Conservation (phyloP, 2,113 vertebrate genomes). For the Antidorcas marsupialis region DNA sequence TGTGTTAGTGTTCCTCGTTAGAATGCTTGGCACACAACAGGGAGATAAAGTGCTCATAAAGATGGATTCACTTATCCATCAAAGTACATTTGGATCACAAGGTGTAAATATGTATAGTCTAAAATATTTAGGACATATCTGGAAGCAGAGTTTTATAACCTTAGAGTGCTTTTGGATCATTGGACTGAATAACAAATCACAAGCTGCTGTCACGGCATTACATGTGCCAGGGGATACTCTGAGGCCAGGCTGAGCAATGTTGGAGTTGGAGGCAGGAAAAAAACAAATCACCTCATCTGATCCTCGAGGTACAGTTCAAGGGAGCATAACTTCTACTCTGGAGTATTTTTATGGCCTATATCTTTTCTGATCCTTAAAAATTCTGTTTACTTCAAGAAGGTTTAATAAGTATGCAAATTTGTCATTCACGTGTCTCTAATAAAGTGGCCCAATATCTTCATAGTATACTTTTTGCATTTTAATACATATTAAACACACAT, state of each 20-base stretch:
- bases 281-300: background rate
- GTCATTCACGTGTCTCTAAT: background rate
- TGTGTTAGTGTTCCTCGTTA: background rate
- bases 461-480: background rate
- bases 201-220: background rate
- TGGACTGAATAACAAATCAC: background rate
- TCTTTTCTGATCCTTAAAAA: background rate
- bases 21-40: slow-evolving; percentile 38
- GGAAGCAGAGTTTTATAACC: slow-evolving; percentile 2
- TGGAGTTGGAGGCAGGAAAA: accelerated
- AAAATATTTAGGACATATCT: slow-evolving; percentile 51
- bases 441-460: background rate
- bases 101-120: slow-evolving; percentile 51
- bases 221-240: background rate
- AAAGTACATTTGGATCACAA: slow-evolving; percentile 41
- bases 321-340: background rate
- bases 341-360: background rate
- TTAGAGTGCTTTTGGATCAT: background rate
- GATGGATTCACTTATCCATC: slow-evolving; percentile 57
- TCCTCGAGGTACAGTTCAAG: background rate
- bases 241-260: background rate
- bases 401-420: background rate
- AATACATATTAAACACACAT: background rate
- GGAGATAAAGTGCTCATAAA: slow-evolving; percentile 49
- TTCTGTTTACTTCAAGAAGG: background rate